These are phyloP conservation scores for Zophobas atratus DNA, from an alignment of 1,140 invertebrate species.

Conservation along the genomic window DNA sequence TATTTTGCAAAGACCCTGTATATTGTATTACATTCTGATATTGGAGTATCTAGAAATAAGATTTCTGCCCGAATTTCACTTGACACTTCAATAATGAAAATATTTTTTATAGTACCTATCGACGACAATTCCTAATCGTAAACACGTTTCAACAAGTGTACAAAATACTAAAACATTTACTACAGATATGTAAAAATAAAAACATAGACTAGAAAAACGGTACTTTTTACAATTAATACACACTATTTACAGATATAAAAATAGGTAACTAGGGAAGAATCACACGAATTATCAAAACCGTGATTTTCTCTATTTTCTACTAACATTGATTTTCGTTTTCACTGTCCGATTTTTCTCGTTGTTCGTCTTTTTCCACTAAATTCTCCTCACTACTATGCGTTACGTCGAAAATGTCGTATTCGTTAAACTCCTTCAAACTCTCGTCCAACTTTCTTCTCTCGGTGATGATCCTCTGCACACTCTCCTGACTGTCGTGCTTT, in stretches of 20 bases:
- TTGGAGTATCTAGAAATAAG: conserved; percentile 21
- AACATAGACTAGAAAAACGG: conserved; percentile 39
- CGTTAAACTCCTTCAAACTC: conserved; percentile 63
- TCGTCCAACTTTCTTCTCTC: conserved; percentile 65
- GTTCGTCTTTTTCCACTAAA: conserved; percentile 54
- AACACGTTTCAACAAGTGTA: conserved; percentile 48
- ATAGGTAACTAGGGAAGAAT: conserved; percentile 49
- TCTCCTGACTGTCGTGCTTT: conserved; percentile 65
- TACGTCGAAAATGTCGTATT: conserved; percentile 64
- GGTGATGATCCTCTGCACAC: conserved; percentile 65
- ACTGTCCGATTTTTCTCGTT: conserved; percentile 47
- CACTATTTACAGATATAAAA: conserved; percentile 56
- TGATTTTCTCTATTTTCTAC: conserved; percentile 24
- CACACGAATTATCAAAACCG: conserved; percentile 44
- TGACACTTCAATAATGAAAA: conserved; percentile 7
- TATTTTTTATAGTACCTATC: conserved; percentile 24
- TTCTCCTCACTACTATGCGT: conserved; percentile 61
- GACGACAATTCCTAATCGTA: conserved; percentile 51
- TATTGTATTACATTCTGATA: conserved; percentile 34
- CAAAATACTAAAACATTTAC: conserved; percentile 51
- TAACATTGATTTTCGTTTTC: conserved; percentile 47
- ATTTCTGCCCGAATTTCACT: conserved; percentile 22
- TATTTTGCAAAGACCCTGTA: conserved; percentile 41
- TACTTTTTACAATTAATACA: conserved; percentile 50
- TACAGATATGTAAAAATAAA: conserved; percentile 58